These are phyloP conservation scores for Chelidonichthys spinosus DNA, from an alignment of 2,797 vertebrate genomes.

Conservation along the genomic window DNA sequence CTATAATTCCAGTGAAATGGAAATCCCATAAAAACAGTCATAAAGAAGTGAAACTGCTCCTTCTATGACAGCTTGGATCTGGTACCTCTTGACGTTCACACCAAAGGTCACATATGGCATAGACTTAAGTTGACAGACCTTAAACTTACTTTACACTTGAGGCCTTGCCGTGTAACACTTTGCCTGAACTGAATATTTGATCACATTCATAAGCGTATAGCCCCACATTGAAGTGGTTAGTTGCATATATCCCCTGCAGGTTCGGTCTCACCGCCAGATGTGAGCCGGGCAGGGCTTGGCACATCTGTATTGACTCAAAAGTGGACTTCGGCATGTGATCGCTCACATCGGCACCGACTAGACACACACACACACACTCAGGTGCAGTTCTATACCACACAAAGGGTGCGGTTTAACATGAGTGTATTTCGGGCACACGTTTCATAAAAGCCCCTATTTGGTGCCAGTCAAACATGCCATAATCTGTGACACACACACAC, in stretches of 20 bases:
- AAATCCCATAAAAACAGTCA: constrained; percentile 49
- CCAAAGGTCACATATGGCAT: constrained; percentile 74
- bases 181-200: constrained; percentile 71
- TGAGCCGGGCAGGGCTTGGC: constrained; percentile 32
- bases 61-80: constrained; percentile 50
- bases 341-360: constrained; percentile 11
- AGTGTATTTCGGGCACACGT: constrained; percentile 74
- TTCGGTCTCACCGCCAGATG: constrained; percentile 64
- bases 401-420: constrained; percentile 51
- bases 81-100: constrained; percentile 68
- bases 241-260: constrained; percentile 64
- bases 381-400: constrained; percentile 53
- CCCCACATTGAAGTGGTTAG: constrained; percentile 72
- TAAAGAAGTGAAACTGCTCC: constrained; percentile 55
- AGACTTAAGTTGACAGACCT: constrained; percentile 62
- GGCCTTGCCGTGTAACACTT: constrained; percentile 65
- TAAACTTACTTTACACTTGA: constrained; percentile 72
- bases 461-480: constrained; percentile 70
- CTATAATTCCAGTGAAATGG: constrained; percentile 45
- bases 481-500: constrained; percentile 29
- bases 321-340: background rate
- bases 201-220: constrained; percentile 64
- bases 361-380: constrained; percentile 27
- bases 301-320: constrained; percentile 71
- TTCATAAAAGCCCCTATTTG: constrained; percentile 75